A percentile compares a stretch with the other conserved stretches of the same genome.
Conservation (phyloP, 2,888 invertebrate genomes). For the Nymphalis polychloros region DNA sequence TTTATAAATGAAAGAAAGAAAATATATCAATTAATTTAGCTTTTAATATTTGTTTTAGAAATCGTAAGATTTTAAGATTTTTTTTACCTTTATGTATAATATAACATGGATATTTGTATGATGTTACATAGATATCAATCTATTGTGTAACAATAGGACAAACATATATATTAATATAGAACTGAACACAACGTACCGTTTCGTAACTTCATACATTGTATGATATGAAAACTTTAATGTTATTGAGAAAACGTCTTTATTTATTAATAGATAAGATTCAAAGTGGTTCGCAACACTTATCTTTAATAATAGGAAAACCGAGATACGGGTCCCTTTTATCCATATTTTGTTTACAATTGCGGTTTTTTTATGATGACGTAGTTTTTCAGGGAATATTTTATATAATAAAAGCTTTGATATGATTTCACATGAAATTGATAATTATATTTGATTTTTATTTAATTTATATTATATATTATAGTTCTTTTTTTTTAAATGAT, state of each 20-base stretch:
- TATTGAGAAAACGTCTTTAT: slow-evolving; percentile 15
- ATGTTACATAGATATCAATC: not conserved
- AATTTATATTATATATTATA: not conserved
- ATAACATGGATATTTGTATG: not conserved
- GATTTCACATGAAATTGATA: not conserved
- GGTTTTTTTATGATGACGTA: slow-evolving; percentile 35
- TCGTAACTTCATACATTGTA: slow-evolving; percentile 29
- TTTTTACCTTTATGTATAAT: no score
- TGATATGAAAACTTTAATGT: slow-evolving; percentile 5
- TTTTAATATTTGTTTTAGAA: no score
- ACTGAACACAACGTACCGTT: slow-evolving; percentile 9
- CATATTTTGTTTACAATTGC: slow-evolving; percentile 30
- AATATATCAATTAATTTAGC: no score
- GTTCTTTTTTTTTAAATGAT: not conserved
- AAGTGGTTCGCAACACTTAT: slow-evolving; percentile 27
- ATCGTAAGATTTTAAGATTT: no score
- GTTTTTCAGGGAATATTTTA: slow-evolving; percentile 7
- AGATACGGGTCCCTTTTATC: slow-evolving; percentile 46
- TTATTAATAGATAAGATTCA: not conserved
- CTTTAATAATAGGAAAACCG: slow-evolving; percentile 52
- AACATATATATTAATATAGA: not conserved
- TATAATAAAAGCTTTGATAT: not conserved
- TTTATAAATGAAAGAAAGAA: no score
- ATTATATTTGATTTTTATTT: slow-evolving; percentile 2
- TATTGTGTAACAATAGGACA: not conserved